Base-by-base conservation (phyloP, 2,113 vertebrate genomes). In the Myotis davidii region DNA sequence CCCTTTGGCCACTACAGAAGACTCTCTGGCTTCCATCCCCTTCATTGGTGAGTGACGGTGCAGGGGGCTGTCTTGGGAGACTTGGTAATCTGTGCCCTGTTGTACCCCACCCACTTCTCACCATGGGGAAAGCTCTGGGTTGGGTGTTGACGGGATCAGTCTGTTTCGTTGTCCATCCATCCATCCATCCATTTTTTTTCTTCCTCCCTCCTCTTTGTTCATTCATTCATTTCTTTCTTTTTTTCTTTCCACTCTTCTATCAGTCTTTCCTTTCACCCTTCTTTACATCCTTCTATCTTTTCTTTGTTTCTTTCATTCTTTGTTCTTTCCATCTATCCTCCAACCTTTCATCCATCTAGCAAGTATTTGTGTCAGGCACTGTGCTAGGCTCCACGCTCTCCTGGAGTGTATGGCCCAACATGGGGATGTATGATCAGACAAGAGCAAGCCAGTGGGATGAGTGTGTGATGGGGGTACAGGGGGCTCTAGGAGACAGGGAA, bases 11-110 rank as follows among this genome's bases (percentile, higher is more conserved):
- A 95, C 99, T 32, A 98, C 99, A 1, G 99, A 99, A 61, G 99
- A 99, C 96, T 99, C 99, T 0, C 97, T 99, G 98, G 99, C 99
- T 0, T 99, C 99, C 91, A 99, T 99, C 94, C 99, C 99, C 42
- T 99, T 99, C 98, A 99, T 99, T 65, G 99, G 99, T 99, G 98
- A 99, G 99, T 96, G 4, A 4, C 10, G 34, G 50, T 5, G 29
- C 3, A 0, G 52, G 72, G 32, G 64, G 37, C 25, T 21, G 72
- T 59, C 54, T 54, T 29, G 54, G 54, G 56, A 45, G 32, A 25
- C 42, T 9, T 21, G 59, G 10, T 13, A 13, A 11, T 89, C 13
- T 7, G 18, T 64, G 79, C 37, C 77, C 34, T n/a, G 6, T 20
- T 84, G 34, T 54, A 32, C 74, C 50, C 48, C 54, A 76, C 45